Evolutionary conservation across 2,113 vertebrate genomes (phyloP).

Genomic region (Brachyhypopomus occidentalis): DNA sequence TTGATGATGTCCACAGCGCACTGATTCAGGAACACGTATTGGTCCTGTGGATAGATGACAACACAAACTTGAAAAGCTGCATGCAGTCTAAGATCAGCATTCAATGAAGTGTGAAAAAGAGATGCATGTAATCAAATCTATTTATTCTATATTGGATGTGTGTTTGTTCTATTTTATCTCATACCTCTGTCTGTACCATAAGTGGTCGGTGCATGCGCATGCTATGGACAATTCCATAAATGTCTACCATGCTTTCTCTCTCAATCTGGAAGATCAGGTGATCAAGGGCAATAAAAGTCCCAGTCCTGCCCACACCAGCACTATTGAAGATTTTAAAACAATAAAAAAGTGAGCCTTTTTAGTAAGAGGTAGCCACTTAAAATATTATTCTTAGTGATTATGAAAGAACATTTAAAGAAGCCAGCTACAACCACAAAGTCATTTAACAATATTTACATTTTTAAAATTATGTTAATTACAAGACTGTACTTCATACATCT

Average conservation of each 20-base stretch:
- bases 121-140: neutral
- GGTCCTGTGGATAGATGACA: slow-evolving; percentile 77
- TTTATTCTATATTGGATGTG: neutral
- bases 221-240: slow-evolving; percentile 86
- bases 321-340: slow-evolving; percentile 65
- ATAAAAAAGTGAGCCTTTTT: neutral
- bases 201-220: slow-evolving; percentile 90
- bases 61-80: neutral
- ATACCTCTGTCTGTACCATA: slow-evolving; percentile 98
- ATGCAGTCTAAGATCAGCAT: neutral
- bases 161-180: slow-evolving; percentile 25
- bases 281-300: slow-evolving; percentile 93
- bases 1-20: slow-evolving; percentile 91
- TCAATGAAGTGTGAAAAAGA: neutral
- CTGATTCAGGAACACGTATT: slow-evolving; percentile 93
- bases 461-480: neutral
- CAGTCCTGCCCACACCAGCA: slow-evolving; percentile 93
- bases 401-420: neutral
- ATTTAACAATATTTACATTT: neutral
- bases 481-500: neutral
- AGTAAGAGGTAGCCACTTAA: too few species aligned
- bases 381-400: neutral
- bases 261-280: slow-evolving; percentile 92
- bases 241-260: slow-evolving; percentile 83
- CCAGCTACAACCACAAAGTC: neutral